These are phyloP conservation scores for Plebejus argus DNA, from an alignment of 2,888 invertebrate species.

Conservation along the genomic window DNA sequence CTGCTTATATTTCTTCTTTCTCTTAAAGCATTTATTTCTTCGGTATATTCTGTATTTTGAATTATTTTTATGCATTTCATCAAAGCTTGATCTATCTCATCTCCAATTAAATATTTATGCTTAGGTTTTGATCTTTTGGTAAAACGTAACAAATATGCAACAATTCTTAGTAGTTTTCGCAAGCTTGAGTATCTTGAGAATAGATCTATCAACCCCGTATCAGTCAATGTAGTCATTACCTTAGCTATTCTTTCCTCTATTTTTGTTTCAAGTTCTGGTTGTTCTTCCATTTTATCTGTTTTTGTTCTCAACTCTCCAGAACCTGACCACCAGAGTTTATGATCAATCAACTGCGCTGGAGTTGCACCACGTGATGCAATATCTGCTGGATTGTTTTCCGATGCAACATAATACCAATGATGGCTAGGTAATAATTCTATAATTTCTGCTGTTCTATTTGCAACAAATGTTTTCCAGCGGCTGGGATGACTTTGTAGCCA, in stretches of 20 bases:
- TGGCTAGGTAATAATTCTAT: constrained; percentile 34
- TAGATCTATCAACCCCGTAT: background rate
- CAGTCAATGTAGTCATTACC: background rate
- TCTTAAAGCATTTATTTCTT: constrained; percentile 18
- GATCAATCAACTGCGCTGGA: constrained; percentile 32
- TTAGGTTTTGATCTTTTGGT: background rate
- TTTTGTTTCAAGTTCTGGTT: constrained; percentile 1
- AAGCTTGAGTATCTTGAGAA: constrained; percentile 39
- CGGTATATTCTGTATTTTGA: constrained; percentile 11
- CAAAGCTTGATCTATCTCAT: background rate
- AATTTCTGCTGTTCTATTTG: constrained; percentile 41
- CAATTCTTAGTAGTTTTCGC: constrained; percentile 35
- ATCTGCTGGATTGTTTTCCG: constrained; percentile 47
- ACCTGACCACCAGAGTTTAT: constrained; percentile 40
- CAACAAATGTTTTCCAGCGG: constrained; percentile 38
- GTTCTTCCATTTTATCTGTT: constrained; percentile 1
- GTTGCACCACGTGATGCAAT: constrained; percentile 46
- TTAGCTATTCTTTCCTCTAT: background rate
- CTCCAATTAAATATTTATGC: background rate
- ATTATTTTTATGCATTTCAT: constrained; percentile 1
- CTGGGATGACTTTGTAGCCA: constrained; percentile 37
- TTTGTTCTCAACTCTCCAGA: constrained; percentile 38
- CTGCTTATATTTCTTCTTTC: constrained; percentile 6
- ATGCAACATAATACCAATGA: constrained; percentile 44
- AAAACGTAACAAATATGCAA: constrained; percentile 40